phyloP scores from a whole-genome alignment of 30 jellyfish, hydroid and myxozoan genomes.

The Aurelia aurita region DNA sequence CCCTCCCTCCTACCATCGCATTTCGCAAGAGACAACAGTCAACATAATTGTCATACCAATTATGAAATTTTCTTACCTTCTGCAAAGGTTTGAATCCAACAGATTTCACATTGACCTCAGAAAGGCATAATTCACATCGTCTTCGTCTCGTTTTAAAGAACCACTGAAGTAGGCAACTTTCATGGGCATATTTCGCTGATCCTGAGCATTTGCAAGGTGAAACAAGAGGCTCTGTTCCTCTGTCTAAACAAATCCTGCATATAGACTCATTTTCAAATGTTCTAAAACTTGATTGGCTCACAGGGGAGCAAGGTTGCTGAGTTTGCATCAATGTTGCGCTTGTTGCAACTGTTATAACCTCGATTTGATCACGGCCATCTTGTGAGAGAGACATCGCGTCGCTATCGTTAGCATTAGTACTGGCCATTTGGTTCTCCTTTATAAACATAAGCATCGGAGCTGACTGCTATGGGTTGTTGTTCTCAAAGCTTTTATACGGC shows the following conservation, averaged over 20 bases:
- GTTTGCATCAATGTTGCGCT: slow-evolving; percentile 13
- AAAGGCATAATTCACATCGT: slow-evolving; percentile 91
- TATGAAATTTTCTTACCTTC: slow-evolving; percentile 62
- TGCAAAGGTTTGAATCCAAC: slow-evolving; percentile 94
- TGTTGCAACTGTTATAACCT: slow-evolving; percentile 26
- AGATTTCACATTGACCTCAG: slow-evolving; percentile 90
- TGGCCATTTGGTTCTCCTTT: background rate
- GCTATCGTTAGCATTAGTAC: background rate
- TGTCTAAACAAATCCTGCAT: slow-evolving; percentile 94
- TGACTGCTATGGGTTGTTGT: too few relatives aligned
- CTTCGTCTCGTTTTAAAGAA: slow-evolving; percentile 78
- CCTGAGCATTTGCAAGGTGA: slow-evolving; percentile 99
- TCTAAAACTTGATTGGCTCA: slow-evolving; percentile 48
- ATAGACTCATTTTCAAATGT: slow-evolving; percentile 48
- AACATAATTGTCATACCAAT: too few relatives aligned
- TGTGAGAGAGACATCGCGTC: background rate
- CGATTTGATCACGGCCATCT: slow-evolving; percentile 2
- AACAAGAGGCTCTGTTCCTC: slow-evolving; percentile 73
- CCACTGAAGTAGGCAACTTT: slow-evolving; percentile 92
- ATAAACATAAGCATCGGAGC: background rate
- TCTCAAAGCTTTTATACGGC: too few relatives aligned
- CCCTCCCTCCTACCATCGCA: too few relatives aligned
- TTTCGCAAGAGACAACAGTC: too few relatives aligned
- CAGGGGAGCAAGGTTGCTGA: slow-evolving; percentile 55
- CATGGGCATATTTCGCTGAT: slow-evolving; percentile 95